phyloP scores from a whole-genome alignment of 1,140 invertebrate genomes.

The Papilio aristodemus region DNA sequence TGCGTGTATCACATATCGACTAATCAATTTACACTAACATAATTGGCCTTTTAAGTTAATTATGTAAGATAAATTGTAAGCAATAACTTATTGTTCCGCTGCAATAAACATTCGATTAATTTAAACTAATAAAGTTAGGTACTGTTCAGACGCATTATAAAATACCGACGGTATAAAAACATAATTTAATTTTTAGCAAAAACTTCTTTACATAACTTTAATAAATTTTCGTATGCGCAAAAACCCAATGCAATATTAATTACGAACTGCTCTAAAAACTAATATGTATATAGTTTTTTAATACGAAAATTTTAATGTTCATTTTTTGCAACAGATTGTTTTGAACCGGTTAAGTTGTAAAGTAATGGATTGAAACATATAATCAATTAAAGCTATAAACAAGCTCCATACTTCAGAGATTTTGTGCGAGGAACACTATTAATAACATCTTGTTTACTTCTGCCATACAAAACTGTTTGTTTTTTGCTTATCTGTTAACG shows the following conservation, averaged over 20 bases:
- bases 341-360: constrained; percentile 35
- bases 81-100: constrained; percentile 5
- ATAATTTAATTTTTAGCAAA: not conserved
- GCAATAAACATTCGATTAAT: too few species aligned
- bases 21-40: not conserved
- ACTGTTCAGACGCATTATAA: not conserved
- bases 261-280: not conserved
- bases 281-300: not conserved
- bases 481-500: constrained; percentile 39
- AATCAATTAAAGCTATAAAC: constrained; percentile 34
- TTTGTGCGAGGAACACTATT: constrained; percentile 50
- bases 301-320: not conserved
- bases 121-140: too few species aligned
- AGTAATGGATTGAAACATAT: constrained; percentile 32
- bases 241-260: constrained; percentile 10
- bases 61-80: not conserved
- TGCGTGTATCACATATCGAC: not conserved
- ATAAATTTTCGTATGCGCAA: not conserved
- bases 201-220: not conserved
- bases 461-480: constrained; percentile 66
- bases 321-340: constrained; percentile 10
- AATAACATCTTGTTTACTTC: constrained; percentile 65
- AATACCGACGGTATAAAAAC: not conserved
- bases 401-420: not conserved
- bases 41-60: constrained; percentile 7